phyloP scores from a whole-genome alignment of 2,113 vertebrate species.

The Gasterosteus nipponicus region DNA sequence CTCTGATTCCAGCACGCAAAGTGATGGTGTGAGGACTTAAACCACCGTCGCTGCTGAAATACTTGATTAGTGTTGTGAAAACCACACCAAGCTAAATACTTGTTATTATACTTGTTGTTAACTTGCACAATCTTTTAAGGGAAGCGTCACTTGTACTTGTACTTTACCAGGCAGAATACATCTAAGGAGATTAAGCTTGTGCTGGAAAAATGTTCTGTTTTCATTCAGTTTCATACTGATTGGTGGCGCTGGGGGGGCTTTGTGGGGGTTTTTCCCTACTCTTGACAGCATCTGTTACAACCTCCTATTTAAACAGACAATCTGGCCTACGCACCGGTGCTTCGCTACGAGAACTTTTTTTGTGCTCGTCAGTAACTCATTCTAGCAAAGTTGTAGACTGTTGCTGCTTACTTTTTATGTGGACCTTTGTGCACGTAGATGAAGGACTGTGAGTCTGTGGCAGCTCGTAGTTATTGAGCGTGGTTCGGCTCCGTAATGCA shows the following conservation, averaged over 20 bases:
- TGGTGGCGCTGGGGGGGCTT: conserved; percentile 7
- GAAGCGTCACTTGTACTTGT: neutral
- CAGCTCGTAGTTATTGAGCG: conserved; percentile 3
- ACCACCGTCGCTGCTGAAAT: neutral
- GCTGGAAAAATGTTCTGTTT: conserved; percentile 44
- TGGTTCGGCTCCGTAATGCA: neutral
- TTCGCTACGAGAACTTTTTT: neutral
- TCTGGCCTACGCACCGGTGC: neutral
- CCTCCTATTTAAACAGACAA: neutral
- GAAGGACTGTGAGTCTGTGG: conserved; percentile 10
- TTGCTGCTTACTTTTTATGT: conserved; percentile 26
- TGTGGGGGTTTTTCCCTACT: conserved; percentile 26
- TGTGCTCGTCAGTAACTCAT: neutral
- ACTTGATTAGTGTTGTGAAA: neutral
- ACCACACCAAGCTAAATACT: neutral
- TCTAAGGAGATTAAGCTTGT: conserved; percentile 69
- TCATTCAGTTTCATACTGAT: conserved; percentile 44
- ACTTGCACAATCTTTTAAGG: neutral
- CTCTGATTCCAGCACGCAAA: neutral
- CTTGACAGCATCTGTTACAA: conserved; percentile 46
- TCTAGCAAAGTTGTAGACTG: neutral
- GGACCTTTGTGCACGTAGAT: conserved; percentile 12
- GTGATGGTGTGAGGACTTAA: neutral
- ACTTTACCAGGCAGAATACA: neutral
- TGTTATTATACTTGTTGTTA: neutral